A percentile compares a stretch with the other conserved stretches of the same genome.
Conservation (phyloP, 2,113 vertebrate species). For the Clupea harengus region DNA sequence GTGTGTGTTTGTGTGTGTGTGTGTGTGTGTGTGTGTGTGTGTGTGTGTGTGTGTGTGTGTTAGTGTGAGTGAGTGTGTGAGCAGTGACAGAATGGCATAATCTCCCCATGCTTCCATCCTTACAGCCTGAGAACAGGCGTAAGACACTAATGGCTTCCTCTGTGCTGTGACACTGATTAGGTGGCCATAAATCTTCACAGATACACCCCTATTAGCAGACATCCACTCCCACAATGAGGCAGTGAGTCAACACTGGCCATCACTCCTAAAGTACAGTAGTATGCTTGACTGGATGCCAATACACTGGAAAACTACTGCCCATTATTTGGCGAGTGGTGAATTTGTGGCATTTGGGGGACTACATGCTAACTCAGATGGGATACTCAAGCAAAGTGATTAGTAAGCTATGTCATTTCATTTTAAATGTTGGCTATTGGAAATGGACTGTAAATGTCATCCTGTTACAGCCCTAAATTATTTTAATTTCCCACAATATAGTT, state of each 20-base stretch:
- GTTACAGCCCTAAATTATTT: neutral
- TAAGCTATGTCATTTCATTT: neutral
- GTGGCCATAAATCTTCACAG: neutral
- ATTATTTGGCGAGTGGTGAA: neutral
- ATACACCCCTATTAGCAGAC: neutral
- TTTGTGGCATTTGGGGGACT: neutral
- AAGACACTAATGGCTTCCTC: neutral
- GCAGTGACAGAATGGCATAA: neutral
- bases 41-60: neutral
- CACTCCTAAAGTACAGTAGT: neutral
- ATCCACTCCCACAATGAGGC: neutral
- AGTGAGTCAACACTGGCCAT: neutral
- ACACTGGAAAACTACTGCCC: neutral
- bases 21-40: slow-evolving; percentile 10
- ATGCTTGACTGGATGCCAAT: neutral
- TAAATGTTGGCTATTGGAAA: neutral
- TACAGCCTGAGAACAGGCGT: neutral
- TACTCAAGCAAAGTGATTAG: neutral
- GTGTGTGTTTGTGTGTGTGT: neutral
- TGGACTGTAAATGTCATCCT: neutral
- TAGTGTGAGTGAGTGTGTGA: neutral
- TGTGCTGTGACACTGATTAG: neutral
- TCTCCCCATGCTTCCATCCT: neutral
- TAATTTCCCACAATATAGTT: too few species aligned
- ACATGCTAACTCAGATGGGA: neutral